These are phyloP conservation scores for Delphinapterus leucas DNA, from an alignment of 2,113 vertebrate genomes.

Conservation along the genomic window DNA sequence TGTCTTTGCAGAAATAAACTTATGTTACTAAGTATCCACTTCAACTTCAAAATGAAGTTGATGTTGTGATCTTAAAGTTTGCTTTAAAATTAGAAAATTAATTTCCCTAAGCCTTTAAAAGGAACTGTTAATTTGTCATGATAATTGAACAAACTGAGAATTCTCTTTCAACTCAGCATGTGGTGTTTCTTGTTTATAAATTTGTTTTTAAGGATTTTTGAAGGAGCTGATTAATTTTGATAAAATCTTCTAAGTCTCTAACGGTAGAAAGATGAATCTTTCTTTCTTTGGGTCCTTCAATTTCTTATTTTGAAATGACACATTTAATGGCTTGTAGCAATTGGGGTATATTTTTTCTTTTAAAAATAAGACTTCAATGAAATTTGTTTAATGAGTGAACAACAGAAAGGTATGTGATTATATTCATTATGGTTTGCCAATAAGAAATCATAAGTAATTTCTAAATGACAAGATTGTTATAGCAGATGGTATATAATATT, in stretches of 20 bases:
- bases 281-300: neutral
- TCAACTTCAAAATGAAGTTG: neutral
- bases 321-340: neutral
- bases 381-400: neutral
- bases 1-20: neutral
- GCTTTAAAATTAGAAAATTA: constrained; percentile 14
- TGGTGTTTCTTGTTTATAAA: neutral
- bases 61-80: neutral
- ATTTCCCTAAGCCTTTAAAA: neutral
- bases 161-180: neutral
- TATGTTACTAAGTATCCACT: neutral
- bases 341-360: neutral
- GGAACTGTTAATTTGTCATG: neutral
- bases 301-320: neutral
- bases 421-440: neutral
- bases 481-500: neutral
- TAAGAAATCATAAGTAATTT: neutral
- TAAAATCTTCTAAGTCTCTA: neutral
- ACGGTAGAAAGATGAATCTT: neutral
- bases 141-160: neutral
- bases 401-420: neutral
- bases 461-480: neutral
- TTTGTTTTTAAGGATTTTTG: neutral
- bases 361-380: neutral
- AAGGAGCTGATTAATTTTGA: neutral